A percentile compares a stretch with the other conserved stretches of the same genome.
Conservation (phyloP, 1,140 invertebrate species). For the Papilio glaucus region DNA sequence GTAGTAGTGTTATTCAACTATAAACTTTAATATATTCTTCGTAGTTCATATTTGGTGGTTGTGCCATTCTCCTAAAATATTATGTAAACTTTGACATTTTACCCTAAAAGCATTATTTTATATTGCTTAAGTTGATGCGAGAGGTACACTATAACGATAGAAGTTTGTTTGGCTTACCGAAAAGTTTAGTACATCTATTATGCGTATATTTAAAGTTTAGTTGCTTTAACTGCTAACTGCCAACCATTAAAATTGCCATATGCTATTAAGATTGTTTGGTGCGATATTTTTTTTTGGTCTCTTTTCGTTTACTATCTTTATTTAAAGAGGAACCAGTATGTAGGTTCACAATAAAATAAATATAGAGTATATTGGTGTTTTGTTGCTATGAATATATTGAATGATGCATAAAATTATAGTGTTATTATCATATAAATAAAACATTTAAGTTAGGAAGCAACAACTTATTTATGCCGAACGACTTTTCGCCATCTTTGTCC, state of each 20-base stretch:
- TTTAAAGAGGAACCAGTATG: too few species aligned
- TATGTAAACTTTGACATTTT: neutral
- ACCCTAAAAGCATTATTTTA: neutral
- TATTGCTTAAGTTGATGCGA: neutral
- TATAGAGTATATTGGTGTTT: too few species aligned
- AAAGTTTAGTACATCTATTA: slow-evolving; percentile 1
- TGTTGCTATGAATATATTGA: too few species aligned
- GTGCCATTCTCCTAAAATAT: neutral
- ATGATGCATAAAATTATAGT: too few species aligned
- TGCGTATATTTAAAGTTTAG: neutral
- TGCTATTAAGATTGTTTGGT: too few species aligned
- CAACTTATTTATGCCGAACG: neutral
- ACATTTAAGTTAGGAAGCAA: neutral
- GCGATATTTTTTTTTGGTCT: too few species aligned
- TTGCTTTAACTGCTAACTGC: too few species aligned
- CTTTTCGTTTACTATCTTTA: too few species aligned
- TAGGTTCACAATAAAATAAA: too few species aligned
- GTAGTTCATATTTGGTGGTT: neutral
- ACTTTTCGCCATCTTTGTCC: neutral
- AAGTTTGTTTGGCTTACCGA: neutral
- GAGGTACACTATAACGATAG: neutral
- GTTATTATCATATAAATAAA: neutral
- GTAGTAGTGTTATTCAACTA: neutral
- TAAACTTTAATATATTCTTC: neutral
- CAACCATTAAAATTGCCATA: too few species aligned